Evolutionary conservation across 2,797 vertebrate genomes (phyloP).

Genomic region (Aselliscus stoliczkanus): DNA sequence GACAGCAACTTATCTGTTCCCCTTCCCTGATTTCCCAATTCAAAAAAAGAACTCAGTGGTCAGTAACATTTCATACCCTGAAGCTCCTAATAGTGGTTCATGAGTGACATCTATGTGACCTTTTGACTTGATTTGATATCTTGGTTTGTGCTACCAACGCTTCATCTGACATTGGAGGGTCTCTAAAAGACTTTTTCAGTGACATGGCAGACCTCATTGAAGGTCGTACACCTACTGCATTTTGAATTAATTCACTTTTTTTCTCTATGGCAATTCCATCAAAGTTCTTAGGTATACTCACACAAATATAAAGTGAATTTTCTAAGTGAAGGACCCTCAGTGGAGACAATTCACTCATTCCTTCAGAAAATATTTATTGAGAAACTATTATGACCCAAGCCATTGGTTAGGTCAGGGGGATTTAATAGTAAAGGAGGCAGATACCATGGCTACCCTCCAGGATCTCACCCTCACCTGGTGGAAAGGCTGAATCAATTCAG

Average conservation of each 20-base stretch:
- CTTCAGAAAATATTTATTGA: not conserved
- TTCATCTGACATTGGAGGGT: not conserved
- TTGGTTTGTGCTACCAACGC: not conserved
- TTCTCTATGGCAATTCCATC: not conserved
- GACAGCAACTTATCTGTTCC: no score
- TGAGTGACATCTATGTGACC: not conserved
- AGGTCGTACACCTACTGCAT: not conserved
- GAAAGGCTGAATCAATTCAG: not conserved
- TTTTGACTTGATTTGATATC: slow-evolving; percentile 11
- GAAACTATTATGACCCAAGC: not conserved
- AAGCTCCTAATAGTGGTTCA: slow-evolving; percentile 34
- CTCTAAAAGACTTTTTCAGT: not conserved
- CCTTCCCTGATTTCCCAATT: no score
- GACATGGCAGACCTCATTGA: not conserved
- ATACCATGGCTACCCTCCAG: not conserved
- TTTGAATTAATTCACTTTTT: not conserved
- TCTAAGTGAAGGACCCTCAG: not conserved
- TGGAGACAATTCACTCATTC: not conserved
- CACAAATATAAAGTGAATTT: not conserved
- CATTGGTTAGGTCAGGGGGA: not conserved
- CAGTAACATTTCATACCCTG: not conserved
- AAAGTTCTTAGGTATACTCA: not conserved
- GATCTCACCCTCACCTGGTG: not conserved
- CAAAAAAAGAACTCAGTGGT: no score
- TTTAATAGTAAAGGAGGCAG: not conserved